These are phyloP conservation scores for Bombylius discolor DNA, from an alignment of 2,888 invertebrate genomes.

Conservation along the genomic window DNA sequence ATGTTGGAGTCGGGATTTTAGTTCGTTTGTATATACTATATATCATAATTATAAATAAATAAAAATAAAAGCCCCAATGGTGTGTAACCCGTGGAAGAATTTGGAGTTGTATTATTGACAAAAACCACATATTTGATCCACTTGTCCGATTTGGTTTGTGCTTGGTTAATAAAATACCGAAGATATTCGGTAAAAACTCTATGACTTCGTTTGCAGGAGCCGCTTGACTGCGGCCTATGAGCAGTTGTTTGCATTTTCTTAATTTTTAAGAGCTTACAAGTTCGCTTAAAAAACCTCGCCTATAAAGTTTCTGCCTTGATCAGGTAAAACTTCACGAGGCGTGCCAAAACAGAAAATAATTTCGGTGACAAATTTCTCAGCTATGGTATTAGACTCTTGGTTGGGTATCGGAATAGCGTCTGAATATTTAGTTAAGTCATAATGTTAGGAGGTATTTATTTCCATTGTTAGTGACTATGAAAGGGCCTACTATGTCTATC, in stretches of 20 bases:
- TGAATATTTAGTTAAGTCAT: slow-evolving; percentile 21
- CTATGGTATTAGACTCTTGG: slow-evolving; percentile 24
- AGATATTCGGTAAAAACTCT: background rate
- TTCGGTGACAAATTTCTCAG: slow-evolving; percentile 10
- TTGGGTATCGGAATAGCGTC: slow-evolving; percentile 18
- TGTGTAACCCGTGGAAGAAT: background rate
- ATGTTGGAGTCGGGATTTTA: too few relatives aligned
- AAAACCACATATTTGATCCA: background rate
- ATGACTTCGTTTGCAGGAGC: background rate
- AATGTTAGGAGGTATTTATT: slow-evolving; percentile 20
- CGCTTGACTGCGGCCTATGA: background rate
- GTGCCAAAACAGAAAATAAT: background rate
- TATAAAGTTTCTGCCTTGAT: too few relatives aligned
- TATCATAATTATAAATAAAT: too few relatives aligned
- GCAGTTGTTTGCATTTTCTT: background rate
- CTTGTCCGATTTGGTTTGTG: too few relatives aligned
- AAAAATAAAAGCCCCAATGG: background rate
- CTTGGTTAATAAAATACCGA: too few relatives aligned
- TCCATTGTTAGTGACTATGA: slow-evolving; percentile 15
- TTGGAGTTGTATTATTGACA: background rate
- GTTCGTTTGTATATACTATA: too few relatives aligned
- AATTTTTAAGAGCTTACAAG: background rate
- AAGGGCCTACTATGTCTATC: slow-evolving; percentile 22
- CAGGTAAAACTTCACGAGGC: background rate
- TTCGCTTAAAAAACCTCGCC: background rate